These are phyloP conservation scores for Aplocera efformata DNA, from an alignment of 2,888 invertebrate genomes.

Conservation along the genomic window DNA sequence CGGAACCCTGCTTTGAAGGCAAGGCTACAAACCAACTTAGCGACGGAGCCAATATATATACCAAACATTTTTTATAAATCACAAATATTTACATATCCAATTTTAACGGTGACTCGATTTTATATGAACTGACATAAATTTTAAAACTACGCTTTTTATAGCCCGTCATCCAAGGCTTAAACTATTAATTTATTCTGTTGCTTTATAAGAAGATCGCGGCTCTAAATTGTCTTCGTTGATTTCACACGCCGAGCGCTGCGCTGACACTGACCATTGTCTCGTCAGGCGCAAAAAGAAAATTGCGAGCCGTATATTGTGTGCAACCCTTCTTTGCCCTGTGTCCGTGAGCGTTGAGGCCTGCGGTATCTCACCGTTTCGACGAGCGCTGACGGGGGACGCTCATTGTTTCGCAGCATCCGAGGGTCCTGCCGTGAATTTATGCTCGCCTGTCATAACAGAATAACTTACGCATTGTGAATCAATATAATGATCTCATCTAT, in stretches of 20 bases:
- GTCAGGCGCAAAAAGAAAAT: slow-evolving; percentile 66
- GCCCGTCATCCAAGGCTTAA: slow-evolving; percentile 9
- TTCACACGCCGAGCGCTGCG: slow-evolving; percentile 67
- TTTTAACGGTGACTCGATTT: neutral
- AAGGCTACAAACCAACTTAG: too few species aligned
- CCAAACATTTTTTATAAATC: too few species aligned
- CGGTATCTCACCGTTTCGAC: slow-evolving; percentile 68
- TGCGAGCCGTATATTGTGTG: slow-evolving; percentile 58
- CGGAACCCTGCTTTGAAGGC: too few species aligned
- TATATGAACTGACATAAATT: slow-evolving; percentile 2
- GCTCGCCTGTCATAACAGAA: slow-evolving; percentile 78
- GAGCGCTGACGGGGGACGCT: slow-evolving; percentile 58
- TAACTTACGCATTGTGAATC: slow-evolving; percentile 78
- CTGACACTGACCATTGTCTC: slow-evolving; percentile 72
- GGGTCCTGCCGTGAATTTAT: slow-evolving; percentile 74
- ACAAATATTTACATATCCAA: slow-evolving; percentile 8
- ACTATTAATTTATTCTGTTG: slow-evolving; percentile 39
- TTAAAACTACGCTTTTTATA: slow-evolving; percentile 6
- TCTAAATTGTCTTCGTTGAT: slow-evolving; percentile 44
- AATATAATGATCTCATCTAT: slow-evolving; percentile 75
- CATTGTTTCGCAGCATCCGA: slow-evolving; percentile 76
- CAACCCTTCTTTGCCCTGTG: slow-evolving; percentile 65
- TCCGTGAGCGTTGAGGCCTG: slow-evolving; percentile 61
- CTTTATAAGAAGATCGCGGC: slow-evolving; percentile 39
- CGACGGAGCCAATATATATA: too few species aligned